Base-by-base conservation (phyloP, 2,113 vertebrate genomes). In the Prionailurus bengalensis region DNA sequence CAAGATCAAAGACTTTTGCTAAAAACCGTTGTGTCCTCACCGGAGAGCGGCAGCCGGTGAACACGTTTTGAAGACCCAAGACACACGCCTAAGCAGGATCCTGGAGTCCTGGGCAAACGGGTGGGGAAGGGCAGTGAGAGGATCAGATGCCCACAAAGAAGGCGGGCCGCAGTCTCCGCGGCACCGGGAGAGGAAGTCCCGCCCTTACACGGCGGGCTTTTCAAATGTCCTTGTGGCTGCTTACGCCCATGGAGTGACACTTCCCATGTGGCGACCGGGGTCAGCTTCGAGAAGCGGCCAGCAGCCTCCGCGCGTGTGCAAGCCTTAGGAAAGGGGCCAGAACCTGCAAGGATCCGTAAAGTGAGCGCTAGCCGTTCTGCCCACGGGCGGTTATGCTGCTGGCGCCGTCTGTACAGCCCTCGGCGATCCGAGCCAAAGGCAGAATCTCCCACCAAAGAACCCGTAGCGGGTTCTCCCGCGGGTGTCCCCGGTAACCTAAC, bases 361-460 rank as follows among this genome's bases (percentile, higher is more conserved):
- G 33, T 23, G 21, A 74, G 13, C 9, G 9, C 25, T 29, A 13
- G 45, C 25, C 25, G 36, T 3, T 17, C 9, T 19, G 19, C 7
- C 3, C 13, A 27, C 1, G 5, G 25, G 39, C 42, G 3, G 23
- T 31, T 39, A 31, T 7, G n/a, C 33, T 19, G 29, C 10, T 42
- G n/a, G 5, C 5, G 29, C 17, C 19, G 8, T 14, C 33, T 4
- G 1, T 1, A 66, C 2, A 9, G 5, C 4, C 0, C 2, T 14
- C 7, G 4, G 8, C 4, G 13, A 5, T 45, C 42, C 42, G 42
- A 45, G 7, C 42, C 42, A 45, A 45, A 45, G 42, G 42, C 1
- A 3, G 6, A 45, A 45, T 13, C 3, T 7, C 2, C 23, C 58
- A 19, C 2, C 17, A 23, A 5, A 39, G 9, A n/a, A 45, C 7